Base-by-base conservation (phyloP, 2,797 vertebrate genomes). In the Pangasius mekongensis region DNA sequence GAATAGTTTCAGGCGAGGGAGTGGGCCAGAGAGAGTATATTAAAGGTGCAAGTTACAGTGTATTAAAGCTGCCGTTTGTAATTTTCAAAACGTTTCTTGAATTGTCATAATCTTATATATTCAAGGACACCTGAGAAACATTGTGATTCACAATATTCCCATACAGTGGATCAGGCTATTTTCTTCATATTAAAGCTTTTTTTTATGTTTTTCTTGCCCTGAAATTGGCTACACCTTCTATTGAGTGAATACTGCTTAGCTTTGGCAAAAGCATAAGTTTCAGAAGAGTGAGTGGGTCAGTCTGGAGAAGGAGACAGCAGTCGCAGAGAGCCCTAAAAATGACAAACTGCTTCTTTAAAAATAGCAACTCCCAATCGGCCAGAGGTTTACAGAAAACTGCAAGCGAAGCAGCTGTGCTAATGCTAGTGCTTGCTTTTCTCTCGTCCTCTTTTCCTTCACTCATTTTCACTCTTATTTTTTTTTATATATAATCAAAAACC, bases 301-400 rank as follows among this genome's bases (percentile, higher is more conserved):
- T 66, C 30, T 30, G 43, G 83, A 87, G 88, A 89, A 91, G 90
- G 85, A 80, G 86, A 85, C 27, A 64, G 43, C 24, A 27, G 18
- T 80, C n/a, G 3, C 52, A 74, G 18, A 60, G n/a, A 60, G 64
- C 11, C 22, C 47, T 66, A 69, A 84, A 74, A 64, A 49, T 62
- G 58, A 52, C 64, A 67, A 84, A 84, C 64, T 69, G 64, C 83
- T 52, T 0, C 71, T 86, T 43, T 60, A 69, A 82, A 62, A 69
- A 64, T 60, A 85, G 83, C 47, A 76, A 71, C 49, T n/a, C 69
- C 30, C 30, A 52, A 20, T 64, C 6, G 2, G 0, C n/a, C 22
- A 36, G 67, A 87, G 56, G 27, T 74, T 60, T 62, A 71, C n/a
- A 33, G 43, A 54, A 64, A 30, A n/a, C 13, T 20, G n/a, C 20